Base-by-base conservation (phyloP, 2,113 vertebrate species). In the Aviceda subcristata region DNA sequence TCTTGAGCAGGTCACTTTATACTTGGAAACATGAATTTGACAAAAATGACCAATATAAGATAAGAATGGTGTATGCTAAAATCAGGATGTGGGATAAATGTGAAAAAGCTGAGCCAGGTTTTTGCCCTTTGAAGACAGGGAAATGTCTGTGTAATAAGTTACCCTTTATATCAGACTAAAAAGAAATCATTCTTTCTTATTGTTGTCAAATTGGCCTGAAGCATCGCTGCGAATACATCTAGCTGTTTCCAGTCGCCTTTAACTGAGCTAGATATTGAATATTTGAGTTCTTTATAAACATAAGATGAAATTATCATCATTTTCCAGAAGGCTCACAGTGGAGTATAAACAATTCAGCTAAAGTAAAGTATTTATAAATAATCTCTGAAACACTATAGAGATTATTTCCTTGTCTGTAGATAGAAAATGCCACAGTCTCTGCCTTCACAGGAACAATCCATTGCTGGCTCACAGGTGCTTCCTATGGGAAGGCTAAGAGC, bases 61-160 rank as follows among this genome's bases (percentile, higher is more conserved):
- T 78, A 68, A 92, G 45, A 74, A 78, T 60, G 50, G 32, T 1
- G 1, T 64, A 50, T 55, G 20, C 17, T 91, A 10, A 81, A 84
- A 24, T 23, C 86, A 78, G 86, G 73, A 94, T 81, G 84, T 84
- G 51, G 56, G 64, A 95, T 64, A 82, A 85, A 87, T 48, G 34
- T 68, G 85, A 63, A 67, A 81, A 84, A 88, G 59, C 64, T 80
- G 62, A 91, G 82, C 92, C 93, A 96, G 80, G 81, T 53, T 97
- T 95, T 95, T 97, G 93, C 79, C 78, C 92, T 92, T 91, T 96
- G 83, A 86, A 91, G 94, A 86, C 46, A 79, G 83, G 45, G 36
- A 45, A 82, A 78, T 27, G 38, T 69, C 88, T 90, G 87, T 83
- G 69, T 89, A 77, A 77, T 76, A 83, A 96, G 53, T 76, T 94